Conservation (phyloP, 2,888 invertebrate genomes). For the Periphyllus acericola region DNA sequence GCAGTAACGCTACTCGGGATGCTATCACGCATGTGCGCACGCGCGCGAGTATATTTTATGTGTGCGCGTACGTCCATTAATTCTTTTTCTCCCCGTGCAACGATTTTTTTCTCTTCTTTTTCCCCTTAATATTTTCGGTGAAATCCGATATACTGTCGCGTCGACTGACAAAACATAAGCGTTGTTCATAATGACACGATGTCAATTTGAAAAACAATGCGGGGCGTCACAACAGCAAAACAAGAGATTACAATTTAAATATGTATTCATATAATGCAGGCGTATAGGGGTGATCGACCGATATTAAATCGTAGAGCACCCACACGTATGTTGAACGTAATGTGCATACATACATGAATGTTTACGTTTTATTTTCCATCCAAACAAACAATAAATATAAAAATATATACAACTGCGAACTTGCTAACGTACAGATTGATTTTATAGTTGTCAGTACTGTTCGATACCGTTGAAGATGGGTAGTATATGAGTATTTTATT, state of each 20-base stretch:
- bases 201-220: constrained; percentile 31
- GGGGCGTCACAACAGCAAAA: constrained; percentile 13
- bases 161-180: background rate
- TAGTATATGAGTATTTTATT: background rate
- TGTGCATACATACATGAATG: no score
- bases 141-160: background rate
- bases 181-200: constrained; percentile 7
- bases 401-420: no score
- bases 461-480: constrained; percentile 7
- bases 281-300: constrained; percentile 27
- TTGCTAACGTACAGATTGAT: no score
- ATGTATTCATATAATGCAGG: background rate
- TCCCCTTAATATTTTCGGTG: background rate
- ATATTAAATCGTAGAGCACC: background rate
- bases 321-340: no score
- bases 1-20: no score
- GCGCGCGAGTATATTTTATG: background rate
- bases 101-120: background rate
- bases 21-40: background rate
- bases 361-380: no score
- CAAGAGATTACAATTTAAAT: background rate
- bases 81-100: background rate
- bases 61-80: background rate
- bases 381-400: no score
- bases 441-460: no score